Conservation (phyloP, 2,888 invertebrate genomes). For the Smittia sp. region DNA sequence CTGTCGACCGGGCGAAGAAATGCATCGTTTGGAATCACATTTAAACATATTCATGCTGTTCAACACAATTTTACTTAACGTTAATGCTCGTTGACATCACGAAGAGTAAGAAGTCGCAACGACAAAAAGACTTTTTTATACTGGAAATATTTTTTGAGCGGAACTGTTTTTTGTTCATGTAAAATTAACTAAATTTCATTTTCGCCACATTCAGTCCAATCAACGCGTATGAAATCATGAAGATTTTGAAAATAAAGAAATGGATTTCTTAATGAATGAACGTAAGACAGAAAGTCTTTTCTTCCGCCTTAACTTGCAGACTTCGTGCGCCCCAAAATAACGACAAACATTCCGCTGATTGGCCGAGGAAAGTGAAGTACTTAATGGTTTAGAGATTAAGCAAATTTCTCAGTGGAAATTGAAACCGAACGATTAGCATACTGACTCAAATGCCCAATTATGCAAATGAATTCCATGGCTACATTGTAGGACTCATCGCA, state of each 20-base stretch:
- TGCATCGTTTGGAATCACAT: conserved; percentile 71
- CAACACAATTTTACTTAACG: not conserved
- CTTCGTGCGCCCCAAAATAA: not conserved
- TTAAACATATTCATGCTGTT: not conserved
- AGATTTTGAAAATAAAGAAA: not conserved
- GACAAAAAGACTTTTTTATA: conserved; percentile 17
- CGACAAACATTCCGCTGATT: not conserved
- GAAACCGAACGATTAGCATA: conserved; percentile 16
- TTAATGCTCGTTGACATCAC: conserved; percentile 5
- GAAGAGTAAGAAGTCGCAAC: not conserved
- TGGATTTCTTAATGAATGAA: not conserved
- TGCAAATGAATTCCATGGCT: conserved; percentile 21
- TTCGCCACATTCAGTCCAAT: not conserved
- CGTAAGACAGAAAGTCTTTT: not conserved
- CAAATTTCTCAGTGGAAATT: not conserved
- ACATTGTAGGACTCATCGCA: not conserved
- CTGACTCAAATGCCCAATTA: conserved; percentile 34
- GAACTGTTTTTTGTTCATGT: not conserved
- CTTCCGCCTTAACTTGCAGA: no score
- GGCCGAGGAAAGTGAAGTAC: not conserved
- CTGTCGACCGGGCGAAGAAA: conserved; percentile 79
- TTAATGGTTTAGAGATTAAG: not conserved
- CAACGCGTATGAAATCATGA: not conserved
- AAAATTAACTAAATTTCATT: not conserved
- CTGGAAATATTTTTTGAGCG: not conserved